Base-by-base conservation (phyloP, 2,797 vertebrate species). In the Oceanodroma leucorhoa region DNA sequence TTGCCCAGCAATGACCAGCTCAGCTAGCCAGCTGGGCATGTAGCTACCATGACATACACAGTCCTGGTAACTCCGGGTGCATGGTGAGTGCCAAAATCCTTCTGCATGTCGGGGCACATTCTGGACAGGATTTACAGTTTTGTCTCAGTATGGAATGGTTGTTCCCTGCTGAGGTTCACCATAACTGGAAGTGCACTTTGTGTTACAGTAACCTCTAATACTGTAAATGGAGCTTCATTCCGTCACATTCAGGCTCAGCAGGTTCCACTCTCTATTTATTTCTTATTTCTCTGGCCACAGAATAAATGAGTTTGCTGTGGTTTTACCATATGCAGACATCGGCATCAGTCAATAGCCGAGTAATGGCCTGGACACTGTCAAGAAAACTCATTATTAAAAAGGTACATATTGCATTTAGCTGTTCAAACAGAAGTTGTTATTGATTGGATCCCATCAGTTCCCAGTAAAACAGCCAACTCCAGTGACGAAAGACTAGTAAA, bases 351-450 rank as follows among this genome's bases (percentile, higher is more conserved):
- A 95, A 83, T 46, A 95, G 93, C 45, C 88, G 94, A 60, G 26
- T 87, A 95, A 96, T 58, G 87, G 92, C 89, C 69, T 90, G 85
- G 94, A 96, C 82, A 79, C 93, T 96, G 83, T 69, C 90, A 70
- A 94, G 93, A 96, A 70, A 97, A 94, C 41, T 94, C 77, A 88
- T 96, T 94, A 97, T 97, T 97, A 90, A 97, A 97, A 97, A 95
- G 27, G 96, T 77, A 90, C 70, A 89, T 79, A 89, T 79, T 94
- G 80, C 81, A 96, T 95, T 97, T 96, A 96, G 88, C 77, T 96
- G 87, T 96, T 97, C 89, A 97, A 97, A 97, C 75, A 93, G 41
- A 90, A 93, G 83, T 78, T 88, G 69, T 64, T 90, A 95, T 81
- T 94, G 84, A 97, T 83, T 26, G 1, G 45, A 87, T 83, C 67